Conservation (phyloP, 2,113 vertebrate species). For the Spizaetus ornatus region DNA sequence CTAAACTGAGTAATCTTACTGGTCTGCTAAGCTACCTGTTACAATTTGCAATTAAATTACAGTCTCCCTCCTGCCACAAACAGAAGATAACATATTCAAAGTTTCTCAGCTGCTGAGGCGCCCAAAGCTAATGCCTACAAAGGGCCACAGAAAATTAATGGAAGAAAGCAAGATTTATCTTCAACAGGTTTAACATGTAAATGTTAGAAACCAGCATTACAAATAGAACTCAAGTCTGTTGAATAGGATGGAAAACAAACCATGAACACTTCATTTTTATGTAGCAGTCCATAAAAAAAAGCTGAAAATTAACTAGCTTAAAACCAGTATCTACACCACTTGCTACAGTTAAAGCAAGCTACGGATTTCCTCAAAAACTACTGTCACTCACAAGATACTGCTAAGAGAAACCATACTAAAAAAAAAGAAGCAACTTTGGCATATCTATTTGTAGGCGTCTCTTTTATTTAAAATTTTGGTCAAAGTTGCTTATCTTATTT, state of each 20-base stretch:
- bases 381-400: background rate
- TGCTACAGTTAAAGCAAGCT: background rate
- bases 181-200: background rate
- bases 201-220: background rate
- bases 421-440: background rate
- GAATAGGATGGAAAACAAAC: background rate
- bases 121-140: background rate
- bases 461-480: background rate
- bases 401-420: background rate
- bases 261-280: background rate
- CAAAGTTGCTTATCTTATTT: background rate
- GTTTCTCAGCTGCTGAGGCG: background rate
- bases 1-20: background rate
- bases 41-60: background rate
- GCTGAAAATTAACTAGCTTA: background rate
- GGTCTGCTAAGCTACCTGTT: background rate
- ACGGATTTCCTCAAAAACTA: background rate
- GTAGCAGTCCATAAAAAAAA: background rate
- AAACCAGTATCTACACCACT: background rate
- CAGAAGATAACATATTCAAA: background rate
- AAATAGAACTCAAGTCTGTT: background rate
- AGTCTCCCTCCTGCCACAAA: background rate
- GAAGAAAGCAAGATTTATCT: background rate
- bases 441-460: background rate
- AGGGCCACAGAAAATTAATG: background rate